phyloP scores from a whole-genome alignment of 1,140 invertebrate genomes.

The Oncopeltus fasciatus region DNA sequence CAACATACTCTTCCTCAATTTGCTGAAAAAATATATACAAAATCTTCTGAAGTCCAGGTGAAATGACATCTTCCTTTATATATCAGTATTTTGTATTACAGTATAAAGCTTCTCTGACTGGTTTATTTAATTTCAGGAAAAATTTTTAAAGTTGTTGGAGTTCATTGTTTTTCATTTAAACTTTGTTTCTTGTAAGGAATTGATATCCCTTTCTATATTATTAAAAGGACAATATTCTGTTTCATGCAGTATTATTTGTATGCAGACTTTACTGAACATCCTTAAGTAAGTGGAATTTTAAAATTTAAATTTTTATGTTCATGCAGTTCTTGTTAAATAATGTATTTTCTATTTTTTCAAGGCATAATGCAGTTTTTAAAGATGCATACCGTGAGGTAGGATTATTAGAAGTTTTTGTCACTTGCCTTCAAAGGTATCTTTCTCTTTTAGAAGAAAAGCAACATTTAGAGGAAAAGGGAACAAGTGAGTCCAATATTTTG shows the following conservation, averaged over 20 bases:
- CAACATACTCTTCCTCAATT: conserved; percentile 92
- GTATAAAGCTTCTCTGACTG: background rate
- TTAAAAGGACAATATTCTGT: conserved; percentile 67
- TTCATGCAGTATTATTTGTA: conserved; percentile 69
- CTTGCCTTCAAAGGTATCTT: conserved; percentile 77
- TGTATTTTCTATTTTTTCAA: too few species aligned
- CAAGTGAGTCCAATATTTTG: too few species aligned
- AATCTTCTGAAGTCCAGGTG: conserved; percentile 77
- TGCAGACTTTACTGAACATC: conserved; percentile 77
- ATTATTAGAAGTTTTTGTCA: conserved; percentile 89
- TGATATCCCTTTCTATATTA: conserved; percentile 87
- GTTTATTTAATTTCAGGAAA: conserved; percentile 42
- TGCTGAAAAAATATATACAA: conserved; percentile 84
- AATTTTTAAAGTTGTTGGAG: conserved; percentile 90
- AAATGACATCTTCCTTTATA: background rate
- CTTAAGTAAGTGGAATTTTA: conserved; percentile 49
- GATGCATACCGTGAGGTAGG: conserved; percentile 97
- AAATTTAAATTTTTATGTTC: too few species aligned
- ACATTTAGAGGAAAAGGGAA: background rate
- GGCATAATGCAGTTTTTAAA: conserved; percentile 84
- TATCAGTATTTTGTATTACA: background rate
- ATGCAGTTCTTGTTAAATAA: too few species aligned
- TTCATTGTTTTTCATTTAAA: conserved; percentile 94
- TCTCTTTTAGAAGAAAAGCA: conserved; percentile 29
- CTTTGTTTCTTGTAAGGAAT: conserved; percentile 96